Evolutionary conservation across 2,888 invertebrate genomes (phyloP).

Genomic region (Papilio demoleus): DNA sequence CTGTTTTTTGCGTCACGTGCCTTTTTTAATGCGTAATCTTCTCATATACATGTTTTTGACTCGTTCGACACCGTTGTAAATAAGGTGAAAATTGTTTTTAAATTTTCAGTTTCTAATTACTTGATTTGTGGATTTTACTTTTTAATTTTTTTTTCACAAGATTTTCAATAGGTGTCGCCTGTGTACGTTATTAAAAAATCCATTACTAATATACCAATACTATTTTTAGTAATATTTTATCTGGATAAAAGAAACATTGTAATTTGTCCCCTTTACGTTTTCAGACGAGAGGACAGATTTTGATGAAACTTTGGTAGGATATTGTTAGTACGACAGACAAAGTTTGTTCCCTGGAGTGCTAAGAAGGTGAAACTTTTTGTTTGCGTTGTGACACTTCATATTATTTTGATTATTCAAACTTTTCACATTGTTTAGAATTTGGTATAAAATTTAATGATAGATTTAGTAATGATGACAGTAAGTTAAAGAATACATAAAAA

Average conservation of each 20-base stretch:
- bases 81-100: neutral
- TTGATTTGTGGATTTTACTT: too few relatives aligned
- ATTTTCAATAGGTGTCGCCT: too few relatives aligned
- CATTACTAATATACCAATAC: too few relatives aligned
- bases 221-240: too few relatives aligned
- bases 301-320: neutral
- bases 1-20: neutral
- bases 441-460: too few relatives aligned
- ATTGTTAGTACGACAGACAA: neutral
- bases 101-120: too few relatives aligned
- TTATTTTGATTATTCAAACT: neutral
- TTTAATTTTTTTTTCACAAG: neutral
- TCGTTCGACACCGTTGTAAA: neutral
- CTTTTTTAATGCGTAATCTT: neutral
- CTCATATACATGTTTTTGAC: neutral
- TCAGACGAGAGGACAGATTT: neutral
- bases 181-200: too few relatives aligned
- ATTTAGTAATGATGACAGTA: too few relatives aligned
- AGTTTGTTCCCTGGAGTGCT: constrained; percentile 1
- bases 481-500: too few relatives aligned
- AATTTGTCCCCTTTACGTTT: neutral
- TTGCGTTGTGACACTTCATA: neutral
- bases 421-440: neutral
- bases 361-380: constrained; percentile 10
- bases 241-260: neutral